Evolutionary conservation across 2,797 vertebrate species (phyloP), one percentile per base, ranked within the genome.

Genomic region (Takifugu rubripes): DNA sequence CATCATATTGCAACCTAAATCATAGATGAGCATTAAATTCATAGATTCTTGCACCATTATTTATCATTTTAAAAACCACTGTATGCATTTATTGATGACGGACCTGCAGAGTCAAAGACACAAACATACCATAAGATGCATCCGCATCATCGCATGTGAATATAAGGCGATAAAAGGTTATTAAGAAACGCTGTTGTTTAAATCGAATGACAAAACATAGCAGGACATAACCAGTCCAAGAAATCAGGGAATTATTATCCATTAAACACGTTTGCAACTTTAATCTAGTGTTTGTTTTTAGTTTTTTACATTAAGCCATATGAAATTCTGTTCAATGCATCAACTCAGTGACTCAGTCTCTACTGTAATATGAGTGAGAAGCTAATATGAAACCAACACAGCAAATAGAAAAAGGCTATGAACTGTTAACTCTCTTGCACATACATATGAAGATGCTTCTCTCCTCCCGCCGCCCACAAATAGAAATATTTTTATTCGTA

Each of bases 381-480:
- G 72, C 21, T 52, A 74, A 79, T 80, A 78, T 72, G 45, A 81
- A 84, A 67, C 25, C 50, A 83, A 85, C 78, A 86, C 87, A 83
- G 87, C 84, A 90, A 91, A 87, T 87, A 87, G 76, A 82, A 72
- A 72, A 91, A 64, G 91, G 88, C 90, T 90, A 80, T 90, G 85
- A 80, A 91, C 91, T 92, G 91, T 92, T 92, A 91, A 81, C 72
- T 78, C 75, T 76, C 84, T 90, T 90, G 89, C 89, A 91, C 87
- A 91, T 79, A 59, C 47, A 73, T 74, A 84, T 58, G 70, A 75
- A 43, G 27, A 87, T 68, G 75, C 74, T 84, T 66, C 70, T 49
- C 16, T 45, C 66, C 64, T 54, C 51, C 46, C 47, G 51, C 67
- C 77, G 75, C 70, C 70, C 64, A 78, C 49, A 56, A 70, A 76